Conservation (phyloP, 2,888 invertebrate genomes). For the Nebria salina region DNA sequence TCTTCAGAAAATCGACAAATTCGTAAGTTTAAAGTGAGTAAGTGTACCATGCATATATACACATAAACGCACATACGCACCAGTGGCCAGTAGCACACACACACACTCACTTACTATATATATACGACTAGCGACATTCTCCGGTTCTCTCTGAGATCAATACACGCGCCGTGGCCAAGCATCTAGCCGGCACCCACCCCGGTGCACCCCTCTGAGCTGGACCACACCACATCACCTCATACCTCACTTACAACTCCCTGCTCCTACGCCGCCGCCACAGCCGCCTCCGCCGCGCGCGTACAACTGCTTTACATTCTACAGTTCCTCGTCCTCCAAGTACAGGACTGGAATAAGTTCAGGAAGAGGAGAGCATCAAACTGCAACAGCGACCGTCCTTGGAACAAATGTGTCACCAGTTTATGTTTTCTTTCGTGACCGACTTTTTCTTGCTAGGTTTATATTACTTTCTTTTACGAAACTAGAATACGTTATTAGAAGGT, state of each 20-base stretch:
- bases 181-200: constrained; percentile 9
- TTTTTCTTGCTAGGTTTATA: neutral
- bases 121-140: constrained; percentile 35
- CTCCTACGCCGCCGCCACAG: constrained; percentile 49
- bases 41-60: neutral
- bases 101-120: neutral
- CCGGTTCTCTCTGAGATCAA: constrained; percentile 12
- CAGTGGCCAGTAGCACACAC: neutral
- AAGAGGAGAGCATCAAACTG: neutral
- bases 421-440: neutral
- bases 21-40: neutral
- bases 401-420: neutral
- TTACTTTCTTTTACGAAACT: neutral
- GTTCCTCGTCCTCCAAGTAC: constrained; percentile 12
- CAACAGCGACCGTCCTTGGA: neutral
- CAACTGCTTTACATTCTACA: constrained; percentile 27
- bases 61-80: neutral
- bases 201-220: constrained; percentile 16
- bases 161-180: constrained; percentile 1
- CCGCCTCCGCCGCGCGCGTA: constrained; percentile 40
- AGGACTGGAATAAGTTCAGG: constrained; percentile 5
- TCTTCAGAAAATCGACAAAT: neutral
- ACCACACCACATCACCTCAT: constrained; percentile 9
- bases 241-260: constrained; percentile 56
- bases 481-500: too few relatives aligned